Evolutionary conservation across 1,140 invertebrate species (phyloP).

Genomic region (Chironomus tepperi): DNA sequence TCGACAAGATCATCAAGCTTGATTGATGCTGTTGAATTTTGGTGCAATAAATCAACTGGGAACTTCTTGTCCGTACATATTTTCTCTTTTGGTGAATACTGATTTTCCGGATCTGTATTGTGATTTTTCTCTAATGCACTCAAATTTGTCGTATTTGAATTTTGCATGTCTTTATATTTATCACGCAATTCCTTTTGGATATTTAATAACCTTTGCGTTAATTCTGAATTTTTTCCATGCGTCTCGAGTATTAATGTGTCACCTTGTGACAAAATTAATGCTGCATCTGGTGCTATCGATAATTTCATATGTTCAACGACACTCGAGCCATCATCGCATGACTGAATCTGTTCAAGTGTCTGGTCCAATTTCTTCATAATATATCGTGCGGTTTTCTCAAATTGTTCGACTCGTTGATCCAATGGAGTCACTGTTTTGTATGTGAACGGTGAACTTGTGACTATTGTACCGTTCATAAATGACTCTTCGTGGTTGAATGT

Average conservation of each 20-base stretch:
- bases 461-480: background rate
- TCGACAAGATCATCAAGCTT: conserved; percentile 37
- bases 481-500: conserved; percentile 29
- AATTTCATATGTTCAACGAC: conserved; percentile 35
- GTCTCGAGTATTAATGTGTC: conserved; percentile 62
- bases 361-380: conserved; percentile 59
- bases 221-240: conserved; percentile 40
- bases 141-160: conserved; percentile 30
- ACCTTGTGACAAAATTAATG: conserved; percentile 66
- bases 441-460: background rate
- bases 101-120: conserved; percentile 5
- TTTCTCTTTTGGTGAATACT: conserved; percentile 24
- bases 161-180: conserved; percentile 38
- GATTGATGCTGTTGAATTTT: conserved; percentile 19
- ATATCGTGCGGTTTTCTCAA: conserved; percentile 49
- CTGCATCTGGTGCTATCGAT: conserved; percentile 63
- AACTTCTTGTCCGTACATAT: conserved; percentile 21
- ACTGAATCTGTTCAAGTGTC: conserved; percentile 55
- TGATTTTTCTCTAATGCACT: conserved; percentile 13
- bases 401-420: conserved; percentile 41
- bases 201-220: conserved; percentile 36
- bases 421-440: conserved; percentile 26
- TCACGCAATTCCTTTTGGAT: conserved; percentile 37
- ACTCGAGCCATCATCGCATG: conserved; percentile 48
- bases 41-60: background rate